Base-by-base conservation (phyloP, 2,113 vertebrate species). In the Ceuthmochares aereus region DNA sequence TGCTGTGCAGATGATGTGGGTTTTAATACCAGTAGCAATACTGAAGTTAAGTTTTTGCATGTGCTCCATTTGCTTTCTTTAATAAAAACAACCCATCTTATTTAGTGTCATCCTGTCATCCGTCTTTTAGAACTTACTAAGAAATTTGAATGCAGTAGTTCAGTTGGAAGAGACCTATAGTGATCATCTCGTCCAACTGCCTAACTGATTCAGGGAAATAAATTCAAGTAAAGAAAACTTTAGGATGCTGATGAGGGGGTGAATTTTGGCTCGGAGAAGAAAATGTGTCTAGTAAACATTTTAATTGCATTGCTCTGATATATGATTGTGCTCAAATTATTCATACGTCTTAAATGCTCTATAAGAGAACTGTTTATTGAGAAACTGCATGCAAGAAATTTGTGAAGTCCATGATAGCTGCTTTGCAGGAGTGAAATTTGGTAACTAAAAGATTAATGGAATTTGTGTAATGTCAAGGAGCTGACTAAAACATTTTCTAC, bases 401-500 rank as follows among this genome's bases (percentile, higher is more conserved):
- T 59, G 49, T 93, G 40, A 87, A 36, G 34, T 63, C 77, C 64
- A 32, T 54, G 32, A 21, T 77, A 60, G 43, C 47, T 72, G 37
- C 52, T 94, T 93, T 86, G 37, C 76, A 93, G 56, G 43, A 86
- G 72, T 81, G 55, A 77, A 56, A 75, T 88, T 59, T 54, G 25
- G n/a, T 81, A 68, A 94, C 74, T 67, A 80, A 74, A 91, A 90
- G 72, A 88, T 73, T 67, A 83, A 63, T 77, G 64, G 45, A 76
- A 80, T 88, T 69, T 87, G 4, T 74, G 21, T 88, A 59, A 55
- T 75, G 23, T 83, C 55, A 77, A 58, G 54, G 67, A 91, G 42
- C 36, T 90, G 51, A 67, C 87, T 69, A 66, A 40, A 88, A 69
- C 22, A 8, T 69, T 92, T 93, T 77, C 42, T 93, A 32, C 85